These are phyloP conservation scores for Melipona quadrifasciata DNA, from an alignment of 1,140 invertebrate species.

Conservation along the genomic window DNA sequence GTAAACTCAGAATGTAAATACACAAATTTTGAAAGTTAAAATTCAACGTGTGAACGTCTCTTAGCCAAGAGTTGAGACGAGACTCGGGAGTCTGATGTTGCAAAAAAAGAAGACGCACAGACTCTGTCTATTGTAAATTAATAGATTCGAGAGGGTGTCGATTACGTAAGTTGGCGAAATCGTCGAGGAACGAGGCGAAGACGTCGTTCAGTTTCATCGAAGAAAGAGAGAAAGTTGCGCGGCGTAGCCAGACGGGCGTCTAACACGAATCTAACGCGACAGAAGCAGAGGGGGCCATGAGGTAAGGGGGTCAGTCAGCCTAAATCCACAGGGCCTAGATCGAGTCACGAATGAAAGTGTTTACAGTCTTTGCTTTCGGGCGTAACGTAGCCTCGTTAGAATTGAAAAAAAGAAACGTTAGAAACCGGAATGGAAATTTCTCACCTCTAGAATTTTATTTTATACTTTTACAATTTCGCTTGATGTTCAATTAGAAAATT, in stretches of 20 bases:
- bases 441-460: neutral
- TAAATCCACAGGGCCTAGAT: constrained; percentile 49
- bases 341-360: constrained; percentile 74
- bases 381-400: constrained; percentile 60
- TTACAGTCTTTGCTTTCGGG: constrained; percentile 64
- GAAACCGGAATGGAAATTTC: neutral
- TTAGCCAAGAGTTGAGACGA: neutral
- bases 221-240: constrained; percentile 37
- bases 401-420: neutral
- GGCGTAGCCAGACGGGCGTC: constrained; percentile 25
- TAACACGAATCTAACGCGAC: constrained; percentile 75
- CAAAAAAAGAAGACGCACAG: neutral
- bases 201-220: too few relatives aligned
- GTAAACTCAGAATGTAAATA: too few relatives aligned
- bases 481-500: neutral
- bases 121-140: neutral
- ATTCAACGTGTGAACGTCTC: too few relatives aligned
- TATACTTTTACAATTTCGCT: neutral
- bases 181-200: neutral
- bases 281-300: constrained; percentile 6
- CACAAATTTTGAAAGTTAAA: too few relatives aligned
- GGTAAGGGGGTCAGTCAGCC: constrained; percentile 30
- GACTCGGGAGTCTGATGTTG: rapidly evolving
- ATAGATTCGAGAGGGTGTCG: neutral
- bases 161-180: neutral